These are phyloP conservation scores for Gallinago media DNA, from an alignment of 2,113 vertebrate species.

Conservation along the genomic window DNA sequence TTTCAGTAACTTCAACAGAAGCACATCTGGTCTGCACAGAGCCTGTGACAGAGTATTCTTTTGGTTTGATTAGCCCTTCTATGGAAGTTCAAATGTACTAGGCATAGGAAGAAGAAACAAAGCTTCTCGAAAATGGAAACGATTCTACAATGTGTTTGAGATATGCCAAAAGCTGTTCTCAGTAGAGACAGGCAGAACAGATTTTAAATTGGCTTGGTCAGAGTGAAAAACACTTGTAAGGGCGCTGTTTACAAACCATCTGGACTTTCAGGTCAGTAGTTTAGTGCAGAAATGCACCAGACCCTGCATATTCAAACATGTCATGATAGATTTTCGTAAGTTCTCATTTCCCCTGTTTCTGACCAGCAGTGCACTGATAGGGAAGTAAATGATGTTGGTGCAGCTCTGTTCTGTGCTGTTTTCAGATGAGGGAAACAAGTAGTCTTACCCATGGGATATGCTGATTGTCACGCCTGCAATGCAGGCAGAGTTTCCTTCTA, in stretches of 20 bases:
- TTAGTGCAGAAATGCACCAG: background rate
- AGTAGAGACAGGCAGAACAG: background rate
- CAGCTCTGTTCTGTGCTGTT: background rate
- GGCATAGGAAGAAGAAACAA: background rate
- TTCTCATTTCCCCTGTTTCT: background rate
- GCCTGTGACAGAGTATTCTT: background rate
- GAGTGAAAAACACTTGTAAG: background rate
- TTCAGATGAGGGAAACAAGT: background rate
- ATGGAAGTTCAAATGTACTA: background rate
- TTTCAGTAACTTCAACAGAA: background rate
- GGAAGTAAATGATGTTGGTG: background rate
- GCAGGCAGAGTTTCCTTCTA: conserved; percentile 20
- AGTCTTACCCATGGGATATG: background rate
- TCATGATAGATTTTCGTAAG: background rate
- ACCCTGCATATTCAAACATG: background rate
- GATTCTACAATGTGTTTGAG: background rate
- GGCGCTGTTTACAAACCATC: background rate
- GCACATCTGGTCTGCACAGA: background rate
- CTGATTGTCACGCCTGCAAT: background rate
- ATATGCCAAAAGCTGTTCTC: background rate
- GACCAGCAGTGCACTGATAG: background rate
- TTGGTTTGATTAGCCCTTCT: conserved; percentile 9
- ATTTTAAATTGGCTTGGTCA: background rate
- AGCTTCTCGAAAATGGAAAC: background rate
- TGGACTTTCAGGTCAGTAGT: background rate